Base-by-base conservation (phyloP, 1,140 invertebrate genomes). In the Scylla paramamosain region DNA sequence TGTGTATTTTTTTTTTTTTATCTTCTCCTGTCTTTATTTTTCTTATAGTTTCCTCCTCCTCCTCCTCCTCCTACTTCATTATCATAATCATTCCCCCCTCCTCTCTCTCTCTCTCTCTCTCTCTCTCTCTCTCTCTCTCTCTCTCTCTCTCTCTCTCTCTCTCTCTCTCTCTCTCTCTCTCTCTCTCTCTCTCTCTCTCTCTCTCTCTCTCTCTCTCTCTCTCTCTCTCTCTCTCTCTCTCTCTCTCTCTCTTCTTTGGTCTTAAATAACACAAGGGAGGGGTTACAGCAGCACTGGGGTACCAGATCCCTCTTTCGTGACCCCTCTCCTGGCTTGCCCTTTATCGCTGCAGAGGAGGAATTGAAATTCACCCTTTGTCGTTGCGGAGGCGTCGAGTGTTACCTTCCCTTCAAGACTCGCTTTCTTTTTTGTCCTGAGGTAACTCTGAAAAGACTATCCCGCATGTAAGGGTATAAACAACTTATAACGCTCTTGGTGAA, bases 161-260 rank as follows among this genome's bases (percentile, higher is more conserved):
- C 46, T 48, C 46, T 48, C 46, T 48, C 46, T 48, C 46, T 48
- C 46, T 48, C 46, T 48, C 46, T 83, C 77, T 86, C 84, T 86
- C 84, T 86, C 84, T 86, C 84, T 86, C 84, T 86, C 84, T 86
- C 84, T 86, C 84, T 86, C 84, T 86, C 84, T 86, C 84, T 86
- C 84, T 86, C 84, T 86, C 84, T 86, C 84, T 86, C 84, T 86
- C 84, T 86, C 84, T 86, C 84, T 86, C 84, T 86, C 84, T 86
- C 84, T 31, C 32, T 39, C 84, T 86, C 84, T 59, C 52, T 59
- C 52, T 77, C 67, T 77, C 67, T 77, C 67, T 77, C 67, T 77
- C 67, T 77, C 67, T 77, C 67, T 77, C 67, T 77, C 67, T 77
- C 67, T 77, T n/a, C 6, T n/a, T 77, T 20, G 10, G 52, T 59